Evolutionary conservation across 2,113 vertebrate genomes (phyloP).

Genomic region (Vulpes ferrilata): DNA sequence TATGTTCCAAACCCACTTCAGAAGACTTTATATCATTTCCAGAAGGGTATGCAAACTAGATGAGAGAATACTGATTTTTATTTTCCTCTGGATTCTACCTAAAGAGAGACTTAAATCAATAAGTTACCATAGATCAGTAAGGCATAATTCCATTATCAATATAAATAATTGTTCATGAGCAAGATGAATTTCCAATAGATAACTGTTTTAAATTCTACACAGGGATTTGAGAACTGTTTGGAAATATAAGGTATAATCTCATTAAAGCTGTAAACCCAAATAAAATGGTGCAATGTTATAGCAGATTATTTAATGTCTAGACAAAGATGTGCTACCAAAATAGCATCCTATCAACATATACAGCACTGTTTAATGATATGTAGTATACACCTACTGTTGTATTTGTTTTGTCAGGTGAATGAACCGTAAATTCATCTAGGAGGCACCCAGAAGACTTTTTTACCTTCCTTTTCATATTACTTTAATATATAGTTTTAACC

Average conservation of each 20-base stretch:
- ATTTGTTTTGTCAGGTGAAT: not conserved
- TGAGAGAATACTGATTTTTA: not conserved
- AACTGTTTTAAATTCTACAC: not conserved
- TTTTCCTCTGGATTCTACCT: not conserved
- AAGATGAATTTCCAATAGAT: not conserved
- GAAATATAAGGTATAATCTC: not conserved
- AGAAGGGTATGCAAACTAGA: not conserved
- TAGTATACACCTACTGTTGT: not conserved
- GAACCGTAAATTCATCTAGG: not conserved
- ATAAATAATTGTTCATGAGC: not conserved
- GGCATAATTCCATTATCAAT: not conserved
- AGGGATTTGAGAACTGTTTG: not conserved
- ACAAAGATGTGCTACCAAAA: not conserved
- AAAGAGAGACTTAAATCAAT: not conserved
- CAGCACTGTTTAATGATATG: not conserved
- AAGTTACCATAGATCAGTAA: not conserved
- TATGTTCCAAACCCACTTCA: not conserved
- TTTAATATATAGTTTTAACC: not conserved
- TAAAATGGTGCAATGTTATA: not conserved
- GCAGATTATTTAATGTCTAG: not conserved
- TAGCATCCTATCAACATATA: not conserved
- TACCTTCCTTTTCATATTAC: not conserved
- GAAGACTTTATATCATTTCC: not conserved
- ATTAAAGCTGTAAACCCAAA: not conserved
- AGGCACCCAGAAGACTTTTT: not conserved